These are phyloP conservation scores for Melanchra persicariae DNA, from an alignment of 2,888 invertebrate genomes.

Conservation along the genomic window DNA sequence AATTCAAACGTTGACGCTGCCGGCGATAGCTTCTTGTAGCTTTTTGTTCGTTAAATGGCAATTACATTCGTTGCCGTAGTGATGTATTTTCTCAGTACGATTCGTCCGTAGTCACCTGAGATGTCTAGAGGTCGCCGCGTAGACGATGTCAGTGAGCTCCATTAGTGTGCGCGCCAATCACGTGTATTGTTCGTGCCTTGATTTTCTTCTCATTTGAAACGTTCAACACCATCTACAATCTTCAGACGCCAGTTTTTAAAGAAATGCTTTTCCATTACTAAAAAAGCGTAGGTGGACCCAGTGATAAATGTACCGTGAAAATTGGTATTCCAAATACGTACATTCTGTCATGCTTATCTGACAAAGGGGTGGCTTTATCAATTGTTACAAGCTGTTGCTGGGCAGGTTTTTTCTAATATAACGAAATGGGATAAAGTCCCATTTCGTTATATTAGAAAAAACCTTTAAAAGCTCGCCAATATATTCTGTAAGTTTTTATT, in stretches of 20 bases:
- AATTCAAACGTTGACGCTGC: conserved; percentile 59
- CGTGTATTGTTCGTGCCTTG: conserved; percentile 71
- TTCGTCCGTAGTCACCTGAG: conserved; percentile 80
- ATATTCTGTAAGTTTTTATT: conserved; percentile 4
- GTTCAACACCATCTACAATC: conserved; percentile 22
- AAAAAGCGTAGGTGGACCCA: conserved; percentile 22
- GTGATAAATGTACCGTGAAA: conserved; percentile 52
- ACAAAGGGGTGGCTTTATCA: conserved; percentile 54
- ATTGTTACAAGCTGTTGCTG: conserved; percentile 57
- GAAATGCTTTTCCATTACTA: conserved; percentile 21
- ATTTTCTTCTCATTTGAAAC: conserved; percentile 49
- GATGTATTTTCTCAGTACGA: conserved; percentile 68
- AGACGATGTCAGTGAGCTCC: conserved; percentile 72
- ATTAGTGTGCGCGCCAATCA: conserved; percentile 79
- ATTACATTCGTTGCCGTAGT: conserved; percentile 70
- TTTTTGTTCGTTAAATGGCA: conserved; percentile 77
- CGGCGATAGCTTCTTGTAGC: conserved; percentile 68
- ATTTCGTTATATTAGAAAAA: too few relatives aligned
- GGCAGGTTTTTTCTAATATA: conserved; percentile 33
- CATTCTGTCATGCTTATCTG: conserved; percentile 53
- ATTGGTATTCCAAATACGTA: conserved; percentile 56
- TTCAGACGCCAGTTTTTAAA: conserved; percentile 16
- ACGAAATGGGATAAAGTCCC: not conserved
- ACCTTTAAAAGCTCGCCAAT: not conserved
- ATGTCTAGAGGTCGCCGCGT: conserved; percentile 85